A percentile compares a stretch with the other conserved stretches of the same genome.
phyloP scores from a whole-genome alignment of 2,113 vertebrate species.

The Podiceps cristatus region DNA sequence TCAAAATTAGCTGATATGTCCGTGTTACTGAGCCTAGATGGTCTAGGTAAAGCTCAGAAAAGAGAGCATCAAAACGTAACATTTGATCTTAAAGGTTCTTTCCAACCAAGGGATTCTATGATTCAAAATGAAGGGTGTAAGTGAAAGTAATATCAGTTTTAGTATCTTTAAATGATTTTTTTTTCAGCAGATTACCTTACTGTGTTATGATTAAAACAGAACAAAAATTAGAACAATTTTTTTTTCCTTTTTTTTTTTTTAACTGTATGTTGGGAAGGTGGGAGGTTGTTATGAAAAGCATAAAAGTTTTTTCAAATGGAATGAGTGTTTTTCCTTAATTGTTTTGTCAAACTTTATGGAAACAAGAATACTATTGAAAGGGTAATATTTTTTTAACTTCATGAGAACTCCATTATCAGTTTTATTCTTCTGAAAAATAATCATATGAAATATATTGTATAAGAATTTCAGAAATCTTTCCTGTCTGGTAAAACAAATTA shows the following conservation, averaged over 20 bases:
- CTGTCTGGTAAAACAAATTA: background rate
- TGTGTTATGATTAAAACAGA: background rate
- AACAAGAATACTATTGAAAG: background rate
- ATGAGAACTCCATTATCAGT: background rate
- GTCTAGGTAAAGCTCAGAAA: background rate
- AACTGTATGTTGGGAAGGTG: accelerated
- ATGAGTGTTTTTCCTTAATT: background rate
- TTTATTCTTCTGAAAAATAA: background rate
- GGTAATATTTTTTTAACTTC: background rate
- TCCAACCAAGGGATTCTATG: too few relatives aligned
- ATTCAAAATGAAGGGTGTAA: background rate
- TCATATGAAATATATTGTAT: background rate
- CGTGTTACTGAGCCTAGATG: background rate
- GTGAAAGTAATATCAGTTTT: background rate
- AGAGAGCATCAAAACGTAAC: background rate
- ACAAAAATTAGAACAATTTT: background rate
- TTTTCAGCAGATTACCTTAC: background rate
- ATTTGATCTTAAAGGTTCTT: background rate
- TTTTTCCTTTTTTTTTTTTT: background rate
- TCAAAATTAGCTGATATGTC: background rate
- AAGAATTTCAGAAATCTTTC: background rate
- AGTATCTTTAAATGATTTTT: background rate
- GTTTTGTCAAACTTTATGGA: background rate
- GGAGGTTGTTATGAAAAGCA: background rate
- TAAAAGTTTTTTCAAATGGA: background rate